phyloP scores from a whole-genome alignment of 2,113 vertebrate species.

The Hemiscyllium ocellatum region DNA sequence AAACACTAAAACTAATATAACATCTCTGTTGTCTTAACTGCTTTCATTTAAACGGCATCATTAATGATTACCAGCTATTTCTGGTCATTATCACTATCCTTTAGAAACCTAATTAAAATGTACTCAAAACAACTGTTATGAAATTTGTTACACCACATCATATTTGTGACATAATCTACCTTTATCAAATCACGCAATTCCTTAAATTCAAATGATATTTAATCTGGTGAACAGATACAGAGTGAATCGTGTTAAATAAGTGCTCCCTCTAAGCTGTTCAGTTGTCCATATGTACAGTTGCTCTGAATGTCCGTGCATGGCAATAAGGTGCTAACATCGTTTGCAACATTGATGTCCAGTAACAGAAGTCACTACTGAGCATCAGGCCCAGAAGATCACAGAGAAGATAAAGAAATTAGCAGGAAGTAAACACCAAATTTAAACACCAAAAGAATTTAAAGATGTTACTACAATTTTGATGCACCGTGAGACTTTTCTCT shows the following conservation, averaged over 20 bases:
- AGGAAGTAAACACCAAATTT: neutral
- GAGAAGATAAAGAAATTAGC: too few relatives aligned
- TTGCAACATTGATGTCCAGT: too few relatives aligned
- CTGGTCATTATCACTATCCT: neutral
- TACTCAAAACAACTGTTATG: slow-evolving; percentile 8
- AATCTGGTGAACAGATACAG: neutral
- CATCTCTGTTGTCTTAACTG: neutral
- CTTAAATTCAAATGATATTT: neutral
- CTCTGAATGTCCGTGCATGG: too few relatives aligned
- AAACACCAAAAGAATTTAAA: neutral
- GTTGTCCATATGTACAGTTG: too few relatives aligned
- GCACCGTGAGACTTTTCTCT: neutral
- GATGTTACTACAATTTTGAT: neutral
- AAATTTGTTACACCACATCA: neutral
- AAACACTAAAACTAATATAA: neutral
- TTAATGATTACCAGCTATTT: slow-evolving; percentile 24
- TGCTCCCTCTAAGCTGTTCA: too few relatives aligned
- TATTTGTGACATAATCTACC: neutral
- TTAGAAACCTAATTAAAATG: neutral
- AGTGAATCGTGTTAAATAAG: too few relatives aligned
- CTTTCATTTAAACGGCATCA: slow-evolving; percentile 32
- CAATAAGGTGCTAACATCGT: too few relatives aligned
- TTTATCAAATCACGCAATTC: neutral
- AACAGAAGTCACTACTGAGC: too few relatives aligned
- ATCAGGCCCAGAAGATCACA: too few relatives aligned